A percentile compares a stretch with the other conserved stretches of the same genome.
Conservation (phyloP, 2,888 invertebrate genomes). For the Oxyteleia sp. region DNA sequence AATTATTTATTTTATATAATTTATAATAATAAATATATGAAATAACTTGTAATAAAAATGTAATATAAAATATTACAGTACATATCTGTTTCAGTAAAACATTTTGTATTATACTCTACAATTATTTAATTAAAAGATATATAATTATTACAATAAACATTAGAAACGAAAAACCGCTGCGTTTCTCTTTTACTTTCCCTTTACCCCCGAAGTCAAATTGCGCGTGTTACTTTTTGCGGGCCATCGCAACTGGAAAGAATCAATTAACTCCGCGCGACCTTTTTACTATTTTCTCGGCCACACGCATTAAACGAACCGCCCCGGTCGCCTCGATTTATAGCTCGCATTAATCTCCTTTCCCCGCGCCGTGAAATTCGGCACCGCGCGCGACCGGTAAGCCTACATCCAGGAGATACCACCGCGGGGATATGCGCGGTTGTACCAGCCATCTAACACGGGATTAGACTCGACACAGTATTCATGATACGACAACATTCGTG, state of each 20-base stretch:
- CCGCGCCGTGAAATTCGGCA: slow-evolving; percentile 69
- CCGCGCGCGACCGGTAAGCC: slow-evolving; percentile 46
- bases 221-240: slow-evolving; percentile 34
- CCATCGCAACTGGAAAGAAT: slow-evolving; percentile 54
- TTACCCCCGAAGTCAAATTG: background rate
- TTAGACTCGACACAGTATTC: slow-evolving; percentile 75
- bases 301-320: slow-evolving; percentile 68
- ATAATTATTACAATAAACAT: slow-evolving; percentile 41
- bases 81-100: no score
- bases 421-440: slow-evolving; percentile 41
- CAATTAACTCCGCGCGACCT: slow-evolving; percentile 59
- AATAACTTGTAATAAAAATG: no score
- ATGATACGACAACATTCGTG: slow-evolving; percentile 73
- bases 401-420: slow-evolving; percentile 51
- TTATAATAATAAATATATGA: no score
- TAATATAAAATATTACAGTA: no score
- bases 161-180: slow-evolving; percentile 31
- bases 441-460: slow-evolving; percentile 73
- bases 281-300: slow-evolving; percentile 67
- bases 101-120: no score
- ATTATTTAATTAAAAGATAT: no score
- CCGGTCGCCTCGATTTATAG: slow-evolving; percentile 61
- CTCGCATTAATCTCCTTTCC: slow-evolving; percentile 70
- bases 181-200: background rate
- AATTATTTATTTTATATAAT: no score